Evolutionary conservation across 1,140 invertebrate genomes (phyloP).

Genomic region (Eumaeus atala): DNA sequence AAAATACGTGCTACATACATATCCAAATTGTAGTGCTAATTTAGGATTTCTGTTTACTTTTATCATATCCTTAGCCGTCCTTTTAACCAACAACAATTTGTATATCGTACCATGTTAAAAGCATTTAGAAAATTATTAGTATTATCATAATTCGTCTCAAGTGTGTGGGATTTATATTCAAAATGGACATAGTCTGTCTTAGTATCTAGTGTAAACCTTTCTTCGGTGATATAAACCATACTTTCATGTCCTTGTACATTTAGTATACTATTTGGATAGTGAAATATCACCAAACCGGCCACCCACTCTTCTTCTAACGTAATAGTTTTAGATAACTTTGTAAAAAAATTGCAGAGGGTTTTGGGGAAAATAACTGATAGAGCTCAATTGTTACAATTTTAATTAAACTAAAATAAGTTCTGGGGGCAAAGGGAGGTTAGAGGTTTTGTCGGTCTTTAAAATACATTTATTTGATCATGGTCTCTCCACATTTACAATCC

Average conservation of each 20-base stretch:
- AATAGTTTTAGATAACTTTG: too few relatives aligned
- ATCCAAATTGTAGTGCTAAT: slow-evolving; percentile 11
- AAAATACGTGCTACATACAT: slow-evolving; percentile 20
- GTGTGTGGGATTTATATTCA: slow-evolving; percentile 28
- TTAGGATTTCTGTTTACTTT: background rate
- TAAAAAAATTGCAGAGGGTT: too few relatives aligned
- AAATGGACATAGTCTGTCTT: background rate
- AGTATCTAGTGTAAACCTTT: background rate
- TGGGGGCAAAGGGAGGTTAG: too few relatives aligned
- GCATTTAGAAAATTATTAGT: slow-evolving; percentile 24
- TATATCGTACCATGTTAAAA: slow-evolving; percentile 25
- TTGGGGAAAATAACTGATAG: too few relatives aligned
- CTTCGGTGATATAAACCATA: slow-evolving; percentile 8
- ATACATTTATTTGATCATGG: too few relatives aligned
- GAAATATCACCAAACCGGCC: slow-evolving; percentile 36
- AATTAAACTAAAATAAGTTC: too few relatives aligned
- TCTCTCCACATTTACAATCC: too few relatives aligned
- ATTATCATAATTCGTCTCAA: slow-evolving; percentile 29
- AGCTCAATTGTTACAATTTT: too few relatives aligned
- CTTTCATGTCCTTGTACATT: slow-evolving; percentile 32
- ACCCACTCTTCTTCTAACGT: too few relatives aligned
- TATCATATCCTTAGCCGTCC: background rate
- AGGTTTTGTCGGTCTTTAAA: too few relatives aligned
- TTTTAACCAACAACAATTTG: slow-evolving; percentile 20
- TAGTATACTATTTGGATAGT: slow-evolving; percentile 39